Base-by-base conservation (phyloP, 1,140 invertebrate species). In the Aporrectodea caliginosa region DNA sequence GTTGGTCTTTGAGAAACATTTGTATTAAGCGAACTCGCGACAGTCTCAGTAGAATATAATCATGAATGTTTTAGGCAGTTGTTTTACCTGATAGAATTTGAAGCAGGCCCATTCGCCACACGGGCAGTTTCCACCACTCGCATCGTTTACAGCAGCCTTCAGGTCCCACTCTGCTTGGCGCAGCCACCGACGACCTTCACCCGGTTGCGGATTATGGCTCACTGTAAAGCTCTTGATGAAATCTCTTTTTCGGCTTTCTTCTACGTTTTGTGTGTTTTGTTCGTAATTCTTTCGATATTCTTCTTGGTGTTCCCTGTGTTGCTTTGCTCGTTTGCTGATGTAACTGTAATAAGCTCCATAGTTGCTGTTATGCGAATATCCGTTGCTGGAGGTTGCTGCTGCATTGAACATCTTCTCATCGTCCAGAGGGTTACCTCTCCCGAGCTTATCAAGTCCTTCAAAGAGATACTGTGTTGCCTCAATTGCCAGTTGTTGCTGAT, bases 381-480 rank as follows among this genome's bases (percentile, higher is more conserved):
- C 32, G 12, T 71, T 27, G 32, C 32, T 71, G 32, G 29, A n/a
- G 2, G 29, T 2, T 71, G 29, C 32, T 27, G 29, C 69, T 30
- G 16, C 29, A n/a, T 27, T 71, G 31, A 33, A 33, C 12, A 1
- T 30, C 2, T 16, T 6, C 12, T 74, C n/a, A 16, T 74, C 31
- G 34, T 74, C 29, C n/a, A 1, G 27, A 16, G 34, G 31, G 14
- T n/a, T 33, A 16, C n/a, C 31, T 31, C 33, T 74, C 34, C n/a
- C 76, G 2, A 78, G 80, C 69, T 69, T 35, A 33, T 78, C 79
- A 69, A 83, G 76, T 68, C 79, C 76, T 29, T 75, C 77, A 16
- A 80, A 73, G 16, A 83, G 68, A 58, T 82, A 81, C 75, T 86
- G 81, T 32, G 82, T 84, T 1, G 85, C 81, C 69, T 83, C 78